Base-by-base conservation (phyloP, 2,888 invertebrate species). In the Dusona sp. region DNA sequence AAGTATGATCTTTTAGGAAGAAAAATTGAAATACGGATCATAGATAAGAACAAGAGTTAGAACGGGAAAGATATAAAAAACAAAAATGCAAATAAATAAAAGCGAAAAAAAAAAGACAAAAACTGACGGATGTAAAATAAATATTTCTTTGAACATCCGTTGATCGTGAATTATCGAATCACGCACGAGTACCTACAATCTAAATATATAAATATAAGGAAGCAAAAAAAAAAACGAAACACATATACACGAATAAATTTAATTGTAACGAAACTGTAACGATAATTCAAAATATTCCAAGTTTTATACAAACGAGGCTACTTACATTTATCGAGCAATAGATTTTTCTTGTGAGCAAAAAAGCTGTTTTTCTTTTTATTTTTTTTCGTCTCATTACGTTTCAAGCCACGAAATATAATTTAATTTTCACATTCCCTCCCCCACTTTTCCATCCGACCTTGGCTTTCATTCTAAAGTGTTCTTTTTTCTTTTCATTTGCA, bases 1-100 rank as follows among this genome's bases (percentile, higher is more conserved):
- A 93, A 93, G 86, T 93, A 93, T 85, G 95, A 95, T 91, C 92
- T 95, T 72, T 91, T 95, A 88, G 95, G 95, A 38, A 92, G 95
- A 81, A 90, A 92, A 90, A 93, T 94, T 88, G 88, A 91, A 90
- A 93, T 94, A 86, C 88, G 90, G 78, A 72, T 84, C 48, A 89
- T 87, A 65, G 89, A 88, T 68, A 90, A 91, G 80, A 89, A 90
- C 73, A 90, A 92, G 72, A 91, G 90, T 79, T 91, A 91, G 88
- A 89, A 48, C 73, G 19, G 78, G 73, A 57, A 81, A 57, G 73
- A 13, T 45, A 51, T 57, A 80, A 9, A 48, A 78, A 73, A n/a
- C n/a, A n/a, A 75, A 25, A 16, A 36, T 54, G 25, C 4, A 77
- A 68, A 54, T 9, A 54, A 77, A 67, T n/a, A 68, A 57, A 57